Conservation (phyloP, 2,113 vertebrate genomes). For the Puffinus mauretanicus region DNA sequence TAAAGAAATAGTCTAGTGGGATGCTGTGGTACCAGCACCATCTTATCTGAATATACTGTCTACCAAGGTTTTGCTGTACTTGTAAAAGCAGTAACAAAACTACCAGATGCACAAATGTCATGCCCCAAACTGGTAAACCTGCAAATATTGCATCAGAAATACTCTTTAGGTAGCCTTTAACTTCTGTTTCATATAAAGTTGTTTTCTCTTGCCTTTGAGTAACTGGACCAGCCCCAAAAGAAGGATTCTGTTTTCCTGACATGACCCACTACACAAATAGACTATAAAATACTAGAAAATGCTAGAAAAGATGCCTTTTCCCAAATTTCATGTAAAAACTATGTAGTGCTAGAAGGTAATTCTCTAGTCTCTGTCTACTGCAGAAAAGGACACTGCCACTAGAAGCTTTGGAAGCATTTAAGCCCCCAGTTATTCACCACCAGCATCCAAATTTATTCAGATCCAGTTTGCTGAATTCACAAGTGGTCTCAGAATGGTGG, state of each 20-base stretch:
- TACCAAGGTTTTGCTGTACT: background rate
- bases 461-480: background rate
- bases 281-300: background rate
- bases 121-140: background rate
- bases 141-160: background rate
- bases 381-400: background rate
- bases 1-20: background rate
- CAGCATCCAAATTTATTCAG: background rate
- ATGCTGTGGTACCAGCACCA: background rate
- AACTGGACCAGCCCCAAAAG: background rate
- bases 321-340: background rate
- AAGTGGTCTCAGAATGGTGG: background rate
- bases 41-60: background rate
- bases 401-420: background rate
- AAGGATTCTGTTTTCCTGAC: background rate
- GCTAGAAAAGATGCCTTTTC: background rate
- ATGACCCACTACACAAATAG: background rate
- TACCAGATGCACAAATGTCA: background rate
- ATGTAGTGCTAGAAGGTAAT: background rate
- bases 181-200: background rate
- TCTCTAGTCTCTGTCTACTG: background rate
- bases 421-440: background rate
- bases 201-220: background rate
- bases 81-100: background rate
- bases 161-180: background rate